Conservation (phyloP, 2,797 vertebrate genomes). For the Falco novaeseelandiae region DNA sequence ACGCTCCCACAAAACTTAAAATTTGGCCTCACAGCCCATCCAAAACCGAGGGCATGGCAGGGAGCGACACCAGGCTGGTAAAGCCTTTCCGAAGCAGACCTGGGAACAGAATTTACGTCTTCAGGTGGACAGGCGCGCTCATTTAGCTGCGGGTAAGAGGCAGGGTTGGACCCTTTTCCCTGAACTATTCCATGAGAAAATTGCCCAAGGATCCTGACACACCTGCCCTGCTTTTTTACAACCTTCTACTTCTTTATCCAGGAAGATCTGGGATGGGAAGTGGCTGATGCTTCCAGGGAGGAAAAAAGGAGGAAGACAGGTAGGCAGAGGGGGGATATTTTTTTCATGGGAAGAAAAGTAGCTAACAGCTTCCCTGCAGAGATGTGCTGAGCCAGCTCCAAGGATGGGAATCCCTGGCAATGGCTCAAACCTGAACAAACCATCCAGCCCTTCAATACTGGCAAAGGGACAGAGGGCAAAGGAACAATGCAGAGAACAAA, state of each 20-base stretch:
- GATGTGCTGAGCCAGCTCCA: not conserved
- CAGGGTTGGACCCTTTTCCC: not conserved
- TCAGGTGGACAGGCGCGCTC: rapidly evolving
- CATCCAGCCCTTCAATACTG: not conserved
- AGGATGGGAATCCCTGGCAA: not conserved
- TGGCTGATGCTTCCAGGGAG: not conserved
- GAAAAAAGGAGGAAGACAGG: not conserved
- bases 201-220: not conserved
- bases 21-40: not conserved
- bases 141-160: not conserved
- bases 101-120: rapidly evolving
- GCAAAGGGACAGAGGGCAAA: not conserved
- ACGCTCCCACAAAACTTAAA: not conserved
- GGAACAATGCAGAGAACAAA: not conserved
- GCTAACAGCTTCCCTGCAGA: not conserved
- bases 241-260: not conserved
- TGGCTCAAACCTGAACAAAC: not conserved
- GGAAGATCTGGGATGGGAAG: not conserved
- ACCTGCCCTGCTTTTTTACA: not conserved
- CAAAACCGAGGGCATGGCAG: not conserved
- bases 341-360: not conserved
- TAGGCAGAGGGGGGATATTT: not conserved
- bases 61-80: not conserved
- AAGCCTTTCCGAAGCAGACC: not conserved
- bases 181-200: not conserved